These are phyloP conservation scores for Laticauda colubrina DNA, from an alignment of 2,113 vertebrate genomes.

Conservation along the genomic window DNA sequence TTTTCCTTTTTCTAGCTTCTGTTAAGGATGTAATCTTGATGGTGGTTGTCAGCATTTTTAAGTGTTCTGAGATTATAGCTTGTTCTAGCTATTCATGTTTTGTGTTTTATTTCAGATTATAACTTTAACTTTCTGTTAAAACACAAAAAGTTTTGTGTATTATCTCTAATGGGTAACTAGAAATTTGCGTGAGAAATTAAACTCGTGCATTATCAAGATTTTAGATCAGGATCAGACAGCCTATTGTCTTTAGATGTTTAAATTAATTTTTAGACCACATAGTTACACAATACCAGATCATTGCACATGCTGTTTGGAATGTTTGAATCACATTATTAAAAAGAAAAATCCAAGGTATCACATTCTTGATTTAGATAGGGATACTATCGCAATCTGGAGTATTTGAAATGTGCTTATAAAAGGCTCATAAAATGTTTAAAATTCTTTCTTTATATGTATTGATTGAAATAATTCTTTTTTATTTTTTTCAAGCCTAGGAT, in stretches of 20 bases:
- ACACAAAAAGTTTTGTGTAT: not conserved
- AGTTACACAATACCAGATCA: not conserved
- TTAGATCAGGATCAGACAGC: not conserved
- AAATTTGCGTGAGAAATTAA: not conserved
- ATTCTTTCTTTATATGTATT: not conserved
- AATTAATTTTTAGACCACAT: not conserved
- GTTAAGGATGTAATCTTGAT: not conserved
- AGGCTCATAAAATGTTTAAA: not conserved
- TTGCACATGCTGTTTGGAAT: not conserved
- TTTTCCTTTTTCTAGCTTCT: not conserved
- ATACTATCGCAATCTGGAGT: not conserved
- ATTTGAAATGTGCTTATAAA: not conserved
- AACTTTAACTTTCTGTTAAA: not conserved
- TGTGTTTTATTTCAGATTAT: not conserved
- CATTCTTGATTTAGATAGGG: not conserved
- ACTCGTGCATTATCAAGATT: not conserved
- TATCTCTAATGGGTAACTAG: not conserved
- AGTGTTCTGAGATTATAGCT: not conserved
- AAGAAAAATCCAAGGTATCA: not conserved
- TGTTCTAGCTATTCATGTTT: not conserved
- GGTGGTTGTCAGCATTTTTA: not conserved
- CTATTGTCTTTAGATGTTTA: not conserved
- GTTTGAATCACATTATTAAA: not conserved
- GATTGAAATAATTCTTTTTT: not conserved
- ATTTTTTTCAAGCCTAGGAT: not conserved